Base-by-base conservation (phyloP, 2,113 vertebrate species). In the Lagopus muta region DNA sequence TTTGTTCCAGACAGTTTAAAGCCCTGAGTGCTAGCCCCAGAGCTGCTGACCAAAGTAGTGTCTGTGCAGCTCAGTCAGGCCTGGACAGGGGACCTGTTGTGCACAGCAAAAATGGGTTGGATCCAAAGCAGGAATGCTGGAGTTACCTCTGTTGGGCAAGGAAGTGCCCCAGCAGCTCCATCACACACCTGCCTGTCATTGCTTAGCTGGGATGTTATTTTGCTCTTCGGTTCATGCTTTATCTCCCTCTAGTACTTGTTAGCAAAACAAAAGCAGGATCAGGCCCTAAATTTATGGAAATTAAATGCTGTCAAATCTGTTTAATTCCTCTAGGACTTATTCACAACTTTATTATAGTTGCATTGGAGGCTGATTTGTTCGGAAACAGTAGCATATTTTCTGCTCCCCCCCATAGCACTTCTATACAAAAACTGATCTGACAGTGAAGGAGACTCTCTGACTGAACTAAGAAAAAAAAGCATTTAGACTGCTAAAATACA, bases 321-420 rank as follows among this genome's bases (percentile, higher is more conserved):
- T 87, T 96, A 94, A 94, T 60, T 96, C 90, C 89, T 95, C 40
- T 91, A 96, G 80, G 85, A 96, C 74, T 95, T 94, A 93, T 96
- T 94, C 88, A 94, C 70, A 92, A 86, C 94, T 96, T 94, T 79
- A 65, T 95, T 75, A 83, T 75, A 67, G 82, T 94, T 97, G 82
- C 94, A 95, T 97, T 93, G 92, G 81, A 95, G 79, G 54, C 88
- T 97, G 83, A 84, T 86, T 92, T 95, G 95, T 97, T 93, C 78
- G 81, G 94, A 94, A 91, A 94, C 92, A 91, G 79, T 81, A 92
- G 88, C 65, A 86, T 88, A 83, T 88, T 94, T 97, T 94, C 77
- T 61, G 54, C 58, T 58, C 94, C 54, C 57, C 58, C 58, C 45
- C 92, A 76, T 75, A 90, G 82, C 89, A 67, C 72, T 92, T 72